These are phyloP conservation scores for Avahi laniger DNA, from an alignment of 2,797 vertebrate genomes.

Conservation along the genomic window DNA sequence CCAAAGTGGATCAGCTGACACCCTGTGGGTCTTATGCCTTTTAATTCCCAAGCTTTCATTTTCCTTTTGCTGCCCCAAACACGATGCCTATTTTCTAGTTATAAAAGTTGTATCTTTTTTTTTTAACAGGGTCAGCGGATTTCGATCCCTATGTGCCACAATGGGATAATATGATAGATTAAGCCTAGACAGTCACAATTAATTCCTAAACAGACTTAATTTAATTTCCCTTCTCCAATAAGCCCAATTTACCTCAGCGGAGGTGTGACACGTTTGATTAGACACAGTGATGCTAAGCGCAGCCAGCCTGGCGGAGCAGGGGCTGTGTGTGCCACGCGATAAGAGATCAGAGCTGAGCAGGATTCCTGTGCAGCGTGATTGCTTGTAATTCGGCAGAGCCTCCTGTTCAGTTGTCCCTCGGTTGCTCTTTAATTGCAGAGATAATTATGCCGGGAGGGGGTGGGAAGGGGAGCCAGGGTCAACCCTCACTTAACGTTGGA, in stretches of 20 bases:
- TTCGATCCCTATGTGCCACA: conserved; percentile 70
- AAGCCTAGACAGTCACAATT: conserved; percentile 77
- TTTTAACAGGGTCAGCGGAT: conserved; percentile 63
- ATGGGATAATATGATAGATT: conserved; percentile 79
- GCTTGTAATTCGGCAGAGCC: conserved; percentile 72
- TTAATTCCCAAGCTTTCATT: neutral
- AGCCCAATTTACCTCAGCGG: conserved; percentile 81
- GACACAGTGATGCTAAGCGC: conserved; percentile 56
- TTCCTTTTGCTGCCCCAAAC: neutral
- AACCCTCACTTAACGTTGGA: conserved; percentile 53
- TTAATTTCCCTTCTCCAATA: conserved; percentile 85
- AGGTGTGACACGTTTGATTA: conserved; percentile 83
- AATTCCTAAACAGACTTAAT: conserved; percentile 83
- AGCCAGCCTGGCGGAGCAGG: conserved; percentile 41
- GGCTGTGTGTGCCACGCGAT: conserved; percentile 23
- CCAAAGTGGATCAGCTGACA: neutral
- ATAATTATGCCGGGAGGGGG: conserved; percentile 66
- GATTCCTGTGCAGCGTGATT: conserved; percentile 58
- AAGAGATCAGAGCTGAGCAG: conserved; percentile 80
- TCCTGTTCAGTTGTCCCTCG: conserved; percentile 62
- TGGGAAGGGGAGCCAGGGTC: conserved; percentile 52
- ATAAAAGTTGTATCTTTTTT: neutral
- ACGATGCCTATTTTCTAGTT: neutral
- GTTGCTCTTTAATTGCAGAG: conserved; percentile 78
- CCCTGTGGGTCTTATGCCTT: neutral